Percentiles rank a stretch among this genome's conserved stretches.
phyloP scores from a whole-genome alignment of 2,113 vertebrate genomes.

The Picathartes gymnocephalus region DNA sequence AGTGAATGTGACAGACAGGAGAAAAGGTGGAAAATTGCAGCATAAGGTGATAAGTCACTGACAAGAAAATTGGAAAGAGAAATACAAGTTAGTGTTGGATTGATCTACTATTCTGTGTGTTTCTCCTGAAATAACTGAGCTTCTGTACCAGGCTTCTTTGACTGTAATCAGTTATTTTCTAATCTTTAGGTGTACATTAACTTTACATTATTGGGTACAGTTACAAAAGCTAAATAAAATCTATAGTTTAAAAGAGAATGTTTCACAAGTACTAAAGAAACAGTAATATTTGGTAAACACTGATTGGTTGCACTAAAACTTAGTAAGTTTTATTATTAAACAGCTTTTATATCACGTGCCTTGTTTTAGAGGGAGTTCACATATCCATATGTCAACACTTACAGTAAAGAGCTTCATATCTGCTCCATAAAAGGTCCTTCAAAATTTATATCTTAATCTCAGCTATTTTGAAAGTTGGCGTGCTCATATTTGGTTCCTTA shows the following conservation, averaged over 20 bases:
- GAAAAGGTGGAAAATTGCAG: neutral
- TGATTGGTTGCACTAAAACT: neutral
- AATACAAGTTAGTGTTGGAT: neutral
- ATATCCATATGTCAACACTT: neutral
- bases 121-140: neutral
- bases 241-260: neutral
- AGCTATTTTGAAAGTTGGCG: neutral
- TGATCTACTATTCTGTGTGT: neutral
- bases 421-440: neutral
- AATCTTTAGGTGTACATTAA: neutral
- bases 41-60: neutral
- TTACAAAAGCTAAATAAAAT: neutral
- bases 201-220: neutral
- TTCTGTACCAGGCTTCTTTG: neutral
- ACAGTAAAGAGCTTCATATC: neutral
- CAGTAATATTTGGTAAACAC: neutral
- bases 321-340: neutral
- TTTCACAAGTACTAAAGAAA: neutral
- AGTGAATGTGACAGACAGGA: neutral
- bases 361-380: neutral
- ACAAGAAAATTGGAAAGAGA: constrained; percentile 26
- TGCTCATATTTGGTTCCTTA: neutral
- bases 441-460: neutral
- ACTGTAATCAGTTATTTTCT: neutral
- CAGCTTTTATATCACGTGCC: neutral